Conservation (phyloP, 2,797 vertebrate species). For the Enteromius radiatus region DNA sequence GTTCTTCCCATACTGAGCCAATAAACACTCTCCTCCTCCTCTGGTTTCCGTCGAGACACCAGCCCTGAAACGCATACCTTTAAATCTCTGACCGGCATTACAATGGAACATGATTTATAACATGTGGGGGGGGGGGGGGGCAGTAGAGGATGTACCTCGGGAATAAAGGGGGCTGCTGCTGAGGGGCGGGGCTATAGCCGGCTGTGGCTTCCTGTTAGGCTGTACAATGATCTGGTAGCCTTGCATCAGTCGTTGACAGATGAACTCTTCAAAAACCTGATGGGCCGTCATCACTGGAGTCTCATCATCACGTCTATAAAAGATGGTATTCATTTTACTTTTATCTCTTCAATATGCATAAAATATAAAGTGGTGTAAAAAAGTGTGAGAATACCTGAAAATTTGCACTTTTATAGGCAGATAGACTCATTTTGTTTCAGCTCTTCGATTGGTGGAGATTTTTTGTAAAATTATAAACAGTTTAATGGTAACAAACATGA, state of each 20-base stretch:
- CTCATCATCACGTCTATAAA: conserved; percentile 91
- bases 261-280: conserved; percentile 97
- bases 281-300: conserved; percentile 88
- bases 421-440: background rate
- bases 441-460: background rate
- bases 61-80: conserved; percentile 78
- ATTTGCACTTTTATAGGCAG: background rate
- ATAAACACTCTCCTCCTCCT: conserved; percentile 91
- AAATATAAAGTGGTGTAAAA: background rate
- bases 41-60: conserved; percentile 86
- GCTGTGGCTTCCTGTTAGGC: conserved; percentile 81
- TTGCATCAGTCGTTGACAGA: conserved; percentile 97
- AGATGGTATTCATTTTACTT: background rate
- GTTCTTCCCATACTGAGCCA: conserved; percentile 99
- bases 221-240: conserved; percentile 98
- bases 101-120: background rate
- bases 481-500: background rate
- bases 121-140: too few relatives aligned
- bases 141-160: conserved; percentile 77
- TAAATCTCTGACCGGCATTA: background rate
- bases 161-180: conserved; percentile 96
- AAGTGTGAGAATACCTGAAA: background rate
- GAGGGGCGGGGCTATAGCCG: conserved; percentile 82
- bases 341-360: background rate
- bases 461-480: background rate